These are phyloP conservation scores for Steinernema feltiae DNA, from an alignment of 1,140 invertebrate species.

Conservation along the genomic window DNA sequence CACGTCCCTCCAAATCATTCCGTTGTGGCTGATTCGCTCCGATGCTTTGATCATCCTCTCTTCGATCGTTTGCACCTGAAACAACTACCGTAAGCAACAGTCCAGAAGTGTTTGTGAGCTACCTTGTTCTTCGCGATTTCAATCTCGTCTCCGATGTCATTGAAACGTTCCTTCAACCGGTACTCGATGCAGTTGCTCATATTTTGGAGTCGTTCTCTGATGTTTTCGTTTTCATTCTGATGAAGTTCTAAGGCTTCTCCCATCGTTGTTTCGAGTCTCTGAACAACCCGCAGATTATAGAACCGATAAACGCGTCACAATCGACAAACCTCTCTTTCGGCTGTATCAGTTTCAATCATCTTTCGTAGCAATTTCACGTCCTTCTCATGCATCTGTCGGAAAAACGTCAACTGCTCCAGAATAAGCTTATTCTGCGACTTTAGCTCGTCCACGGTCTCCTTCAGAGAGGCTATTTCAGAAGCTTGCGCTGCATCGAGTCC, in stretches of 20 bases:
- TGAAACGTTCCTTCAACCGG: background rate
- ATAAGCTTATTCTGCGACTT: background rate
- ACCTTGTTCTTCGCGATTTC: constrained; percentile 9
- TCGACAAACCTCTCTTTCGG: background rate
- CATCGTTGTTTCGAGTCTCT: background rate
- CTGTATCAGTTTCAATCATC: background rate
- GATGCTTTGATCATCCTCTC: constrained; percentile 13
- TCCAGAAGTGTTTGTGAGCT: background rate
- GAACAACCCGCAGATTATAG: too few species aligned
- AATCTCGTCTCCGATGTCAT: constrained; percentile 8
- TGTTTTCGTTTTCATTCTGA: constrained; percentile 5
- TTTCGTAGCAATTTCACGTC: background rate
- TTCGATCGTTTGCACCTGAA: constrained; percentile 11
- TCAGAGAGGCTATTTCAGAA: background rate
- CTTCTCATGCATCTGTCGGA: background rate
- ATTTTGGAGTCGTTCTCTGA: constrained; percentile 8
- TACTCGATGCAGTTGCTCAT: constrained; percentile 7
- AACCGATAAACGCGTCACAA: too few species aligned
- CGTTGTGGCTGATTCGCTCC: constrained; percentile 4
- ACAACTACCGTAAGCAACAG: background rate
- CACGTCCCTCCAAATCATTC: constrained; percentile 9
- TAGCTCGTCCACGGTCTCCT: background rate
- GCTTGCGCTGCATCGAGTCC: background rate
- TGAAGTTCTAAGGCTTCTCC: background rate
- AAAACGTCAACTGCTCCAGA: background rate